Base-by-base conservation (phyloP, 1,140 invertebrate species). In the Phortica variegata region DNA sequence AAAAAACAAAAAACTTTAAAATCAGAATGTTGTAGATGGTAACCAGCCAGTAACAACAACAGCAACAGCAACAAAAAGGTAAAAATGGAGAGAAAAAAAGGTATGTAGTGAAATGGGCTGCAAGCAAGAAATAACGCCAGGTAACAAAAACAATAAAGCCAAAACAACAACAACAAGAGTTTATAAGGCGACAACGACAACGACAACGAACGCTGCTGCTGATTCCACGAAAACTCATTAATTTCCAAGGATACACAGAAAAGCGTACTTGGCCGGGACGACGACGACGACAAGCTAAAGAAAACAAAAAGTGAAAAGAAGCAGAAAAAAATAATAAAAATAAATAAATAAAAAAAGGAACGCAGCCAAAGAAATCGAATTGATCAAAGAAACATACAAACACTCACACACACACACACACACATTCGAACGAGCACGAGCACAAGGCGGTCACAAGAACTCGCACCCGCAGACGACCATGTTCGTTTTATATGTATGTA, bases 221-320 rank as follows among this genome's bases (percentile, higher is more conserved):
- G 51, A 61, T 63, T 62, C 60, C 49, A 49, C 46, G 60, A 63
- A 63, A 60, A 60, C 48, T 60, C 51, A 63, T 63, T 63, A 60
- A 63, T 60, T 63, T 63, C 46, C 54, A 63, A 63, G 54, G 54
- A 63, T 63, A 57, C 49, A 45, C 49, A 47, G 20, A 15, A 34
- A 48, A 26, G 37, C 34, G 40, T 53, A 38, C 20, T 33, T 47
- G 34, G 16, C n/a, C 23, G 39, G 5, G 10, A 26, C 23, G 10
- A 26, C 23, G 10, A 26, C 23, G 10, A 26, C 5, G 10, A 26
- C 23, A 26, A 26, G 16, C 18, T 34, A 47, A 34, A 38, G 32
- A 34, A 34, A 38, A 19, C 23, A 38, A 38, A 38, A 38, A 17
- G 12, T 5, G 17, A 38, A 38, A 38, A 26, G 23, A 10, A 10